Conservation (phyloP, 2,888 invertebrate species). For the Clivina fossor region DNA sequence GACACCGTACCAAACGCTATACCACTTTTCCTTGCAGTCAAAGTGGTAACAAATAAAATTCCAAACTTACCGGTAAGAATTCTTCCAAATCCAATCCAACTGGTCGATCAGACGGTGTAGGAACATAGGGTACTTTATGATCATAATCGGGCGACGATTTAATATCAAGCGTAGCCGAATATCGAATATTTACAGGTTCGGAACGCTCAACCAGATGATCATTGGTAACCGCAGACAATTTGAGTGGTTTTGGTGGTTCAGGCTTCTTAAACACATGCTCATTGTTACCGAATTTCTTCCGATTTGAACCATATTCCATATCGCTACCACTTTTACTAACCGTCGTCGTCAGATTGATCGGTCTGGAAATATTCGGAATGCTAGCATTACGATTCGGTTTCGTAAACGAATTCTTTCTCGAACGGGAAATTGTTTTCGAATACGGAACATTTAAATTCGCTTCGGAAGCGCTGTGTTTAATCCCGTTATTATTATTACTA, state of each 20-base stretch:
- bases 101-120: slow-evolving; percentile 70
- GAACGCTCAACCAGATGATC: slow-evolving; percentile 6
- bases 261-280: slow-evolving; percentile 20
- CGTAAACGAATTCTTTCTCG: slow-evolving; percentile 52
- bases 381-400: slow-evolving; percentile 49
- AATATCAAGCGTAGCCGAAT: slow-evolving; percentile 49
- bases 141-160: slow-evolving; percentile 54
- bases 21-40: too few species aligned
- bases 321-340: slow-evolving; percentile 27
- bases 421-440: slow-evolving; percentile 38
- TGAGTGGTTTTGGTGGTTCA: slow-evolving; percentile 19
- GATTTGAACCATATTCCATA: too few species aligned
- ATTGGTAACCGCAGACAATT: too few species aligned
- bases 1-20: too few species aligned
- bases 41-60: too few species aligned
- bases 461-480: slow-evolving; percentile 52
- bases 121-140: slow-evolving; percentile 62
- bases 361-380: slow-evolving; percentile 48
- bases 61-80: slow-evolving; percentile 74
- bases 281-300: slow-evolving; percentile 10
- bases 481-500: slow-evolving; percentile 46
- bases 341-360: slow-evolving; percentile 39
- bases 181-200: slow-evolving; percentile 53
- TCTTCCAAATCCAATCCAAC: slow-evolving; percentile 79
- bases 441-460: slow-evolving; percentile 48